Evolutionary conservation across 37 sponge, comb jelly and placozoan species (phyloP), one percentile per base, ranked within the genome.

Genomic region (Halichondria panicea): DNA sequence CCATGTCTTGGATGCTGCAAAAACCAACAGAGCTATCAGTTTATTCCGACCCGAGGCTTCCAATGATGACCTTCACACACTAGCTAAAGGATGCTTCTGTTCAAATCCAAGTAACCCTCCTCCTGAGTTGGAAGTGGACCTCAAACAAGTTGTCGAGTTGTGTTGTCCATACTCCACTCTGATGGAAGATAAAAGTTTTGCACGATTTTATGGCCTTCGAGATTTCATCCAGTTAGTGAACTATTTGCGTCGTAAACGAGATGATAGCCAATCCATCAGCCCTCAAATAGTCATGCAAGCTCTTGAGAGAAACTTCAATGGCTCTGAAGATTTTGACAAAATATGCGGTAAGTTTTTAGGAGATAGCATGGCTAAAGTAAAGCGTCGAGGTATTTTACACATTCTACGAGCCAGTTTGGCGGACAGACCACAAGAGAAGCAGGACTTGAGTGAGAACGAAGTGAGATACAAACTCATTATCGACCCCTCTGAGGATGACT

Each of bases 1-100:
- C 45, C 92, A 92, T 36, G 73, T 95, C 50, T 52, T 95, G 36
- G 96, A 95, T 86, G 96, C 96, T 39, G 96, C 96, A 24, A 95
- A 95, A 55, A 90, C 84, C 55, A 95, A 95, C 72, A 52, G 96
- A 57, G 92, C 96, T 40, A 80, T 95, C 13, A 88, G 83, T 30
- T 70, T 95, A n/a, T 95, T 86, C 55, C 76, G 96, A 35, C 96
- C 92, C 4, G 78, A 76, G 25, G 92, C 87, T 28, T 82, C 77
- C 34, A 48, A 71, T 24, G 78, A 75, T 21, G 91, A 90, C 42
- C 60, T 90, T 52, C 53, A 90, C 43, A 85, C 82, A 11, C 73
- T 90, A 6, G 91, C 91, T 33, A 78, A 69, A 32, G 91, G 91
- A 32, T 85, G 87, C 63, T 74, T 90, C 2, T 88, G 83, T 50